These are phyloP conservation scores for Cassiopea andromeda DNA, from an alignment of 30 jellyfish, hydroid and myxozoan genomes.

Conservation along the genomic window DNA sequence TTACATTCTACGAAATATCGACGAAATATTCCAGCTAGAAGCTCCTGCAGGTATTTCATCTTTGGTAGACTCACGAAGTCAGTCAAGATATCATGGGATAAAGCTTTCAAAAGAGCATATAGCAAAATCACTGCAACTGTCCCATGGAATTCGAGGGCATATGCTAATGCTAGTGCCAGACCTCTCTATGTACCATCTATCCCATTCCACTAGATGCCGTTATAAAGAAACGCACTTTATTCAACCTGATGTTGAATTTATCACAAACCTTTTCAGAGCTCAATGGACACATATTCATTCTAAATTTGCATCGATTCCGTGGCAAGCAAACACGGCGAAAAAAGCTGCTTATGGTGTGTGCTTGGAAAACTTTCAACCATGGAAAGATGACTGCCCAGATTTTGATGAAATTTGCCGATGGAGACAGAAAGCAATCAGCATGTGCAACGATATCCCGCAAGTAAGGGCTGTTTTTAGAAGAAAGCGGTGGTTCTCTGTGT, in stretches of 20 bases:
- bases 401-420: slow-evolving; percentile 27
- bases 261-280: slow-evolving; percentile 25
- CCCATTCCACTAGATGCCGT: slow-evolving; percentile 12
- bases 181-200: slow-evolving; percentile 19
- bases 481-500: slow-evolving; percentile 27
- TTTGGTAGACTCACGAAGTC: slow-evolving; percentile 27
- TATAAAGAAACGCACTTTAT: slow-evolving; percentile 17
- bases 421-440: slow-evolving; percentile 39
- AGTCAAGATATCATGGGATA: slow-evolving; percentile 48
- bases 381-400: slow-evolving; percentile 54
- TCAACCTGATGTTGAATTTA: slow-evolving; percentile 65
- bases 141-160: slow-evolving; percentile 67
- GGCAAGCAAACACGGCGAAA: slow-evolving; percentile 49
- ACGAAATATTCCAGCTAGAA: slow-evolving; percentile 54
- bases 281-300: slow-evolving; percentile 75
- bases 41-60: slow-evolving; percentile 78
- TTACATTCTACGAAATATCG: slow-evolving; percentile 39
- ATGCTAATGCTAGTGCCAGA: slow-evolving; percentile 58
- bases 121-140: slow-evolving; percentile 40
- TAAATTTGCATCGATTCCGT: slow-evolving; percentile 58
- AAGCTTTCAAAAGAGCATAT: slow-evolving; percentile 54
- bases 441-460: slow-evolving; percentile 42
- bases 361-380: slow-evolving; percentile 42
- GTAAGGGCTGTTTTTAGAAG: neutral
- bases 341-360: slow-evolving; percentile 37